Conservation (phyloP, 2,113 vertebrate genomes). For the Ahaetulla prasina region DNA sequence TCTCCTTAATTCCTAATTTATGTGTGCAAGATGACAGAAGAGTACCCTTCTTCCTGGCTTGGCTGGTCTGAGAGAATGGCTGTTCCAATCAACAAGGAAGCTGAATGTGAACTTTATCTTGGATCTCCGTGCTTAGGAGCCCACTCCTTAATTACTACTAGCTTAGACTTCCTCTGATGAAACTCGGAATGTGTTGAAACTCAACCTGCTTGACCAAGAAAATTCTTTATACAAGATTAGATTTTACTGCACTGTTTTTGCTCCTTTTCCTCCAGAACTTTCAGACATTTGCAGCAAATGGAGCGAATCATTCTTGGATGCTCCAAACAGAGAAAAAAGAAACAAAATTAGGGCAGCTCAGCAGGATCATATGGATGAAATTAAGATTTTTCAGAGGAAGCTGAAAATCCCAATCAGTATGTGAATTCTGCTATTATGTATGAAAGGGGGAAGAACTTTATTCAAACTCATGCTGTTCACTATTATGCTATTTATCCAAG, state of each 20-base stretch:
- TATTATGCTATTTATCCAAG: neutral
- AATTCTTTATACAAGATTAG: neutral
- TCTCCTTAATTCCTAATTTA: neutral
- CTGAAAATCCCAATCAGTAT: neutral
- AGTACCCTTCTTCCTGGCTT: neutral
- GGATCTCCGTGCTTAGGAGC: neutral
- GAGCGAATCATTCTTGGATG: neutral
- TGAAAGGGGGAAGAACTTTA: neutral
- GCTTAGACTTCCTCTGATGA: neutral
- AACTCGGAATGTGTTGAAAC: neutral
- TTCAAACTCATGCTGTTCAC: neutral
- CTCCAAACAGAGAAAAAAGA: neutral
- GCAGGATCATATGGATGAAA: neutral
- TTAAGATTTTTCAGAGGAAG: neutral
- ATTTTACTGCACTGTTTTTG: neutral
- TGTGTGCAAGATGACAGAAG: neutral
- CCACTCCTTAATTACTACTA: neutral
- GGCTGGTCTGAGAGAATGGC: neutral
- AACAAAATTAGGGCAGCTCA: neutral
- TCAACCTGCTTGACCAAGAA: neutral
- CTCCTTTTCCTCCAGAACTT: no score
- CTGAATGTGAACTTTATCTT: neutral
- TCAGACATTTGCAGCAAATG: neutral
- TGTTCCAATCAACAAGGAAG: neutral
- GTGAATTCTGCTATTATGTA: neutral